phyloP scores from a whole-genome alignment of 2,888 invertebrate species.

The Ceratothoa steindachneri region DNA sequence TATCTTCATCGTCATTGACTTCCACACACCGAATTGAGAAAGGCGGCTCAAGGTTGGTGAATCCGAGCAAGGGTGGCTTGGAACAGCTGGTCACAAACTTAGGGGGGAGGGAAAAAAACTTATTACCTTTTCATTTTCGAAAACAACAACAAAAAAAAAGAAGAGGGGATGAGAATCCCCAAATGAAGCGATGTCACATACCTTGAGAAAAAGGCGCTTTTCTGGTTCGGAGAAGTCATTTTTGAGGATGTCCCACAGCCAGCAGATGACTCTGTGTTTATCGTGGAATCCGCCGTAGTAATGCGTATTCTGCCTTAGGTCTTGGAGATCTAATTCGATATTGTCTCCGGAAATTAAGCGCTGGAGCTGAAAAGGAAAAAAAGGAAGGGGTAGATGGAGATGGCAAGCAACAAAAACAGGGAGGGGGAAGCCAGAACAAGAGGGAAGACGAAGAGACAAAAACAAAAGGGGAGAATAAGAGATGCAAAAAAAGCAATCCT shows the following conservation, averaged over 20 bases:
- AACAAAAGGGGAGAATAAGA: neutral
- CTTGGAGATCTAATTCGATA: conserved; percentile 81
- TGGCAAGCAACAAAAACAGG: neutral
- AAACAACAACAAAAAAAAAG: neutral
- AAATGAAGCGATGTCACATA: neutral
- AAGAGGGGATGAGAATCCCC: neutral
- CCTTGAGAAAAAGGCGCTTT: conserved; percentile 84
- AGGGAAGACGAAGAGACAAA: neutral
- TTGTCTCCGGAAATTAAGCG: conserved; percentile 94
- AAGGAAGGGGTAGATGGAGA: no score
- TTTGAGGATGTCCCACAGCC: conserved; percentile 97
- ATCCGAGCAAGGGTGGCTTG: conserved; percentile 91
- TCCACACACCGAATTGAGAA: conserved; percentile 98
- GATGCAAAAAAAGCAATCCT: no score
- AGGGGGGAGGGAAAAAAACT: conserved; percentile 47
- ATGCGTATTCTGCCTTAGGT: conserved; percentile 85
- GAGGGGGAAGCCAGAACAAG: no score
- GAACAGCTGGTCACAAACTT: conserved; percentile 93
- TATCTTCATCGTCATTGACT: conserved; percentile 95
- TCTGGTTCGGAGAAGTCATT: conserved; percentile 91
- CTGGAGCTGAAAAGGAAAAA: conserved; percentile 64
- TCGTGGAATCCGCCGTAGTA: conserved; percentile 99
- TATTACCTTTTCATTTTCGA: no score
- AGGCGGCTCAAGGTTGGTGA: conserved; percentile 92
- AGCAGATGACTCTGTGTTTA: conserved; percentile 92